Evolutionary conservation across 2,797 vertebrate species (phyloP), one percentile per base, ranked within the genome.

Genomic region (Sphaeramia orbicularis): DNA sequence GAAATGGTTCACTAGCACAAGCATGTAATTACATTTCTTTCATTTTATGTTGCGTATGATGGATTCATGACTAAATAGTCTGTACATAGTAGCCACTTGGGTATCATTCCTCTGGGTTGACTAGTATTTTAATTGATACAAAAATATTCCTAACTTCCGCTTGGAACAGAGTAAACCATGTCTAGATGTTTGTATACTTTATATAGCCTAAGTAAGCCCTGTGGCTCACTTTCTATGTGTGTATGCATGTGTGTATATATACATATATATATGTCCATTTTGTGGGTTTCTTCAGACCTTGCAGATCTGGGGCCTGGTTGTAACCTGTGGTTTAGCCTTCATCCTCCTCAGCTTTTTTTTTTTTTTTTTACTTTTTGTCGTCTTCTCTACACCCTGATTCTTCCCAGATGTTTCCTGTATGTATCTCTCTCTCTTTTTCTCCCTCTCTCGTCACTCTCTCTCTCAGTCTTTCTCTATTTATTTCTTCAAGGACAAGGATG

Each of bases 331-430:
- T 94, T 75, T 69, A 84, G 82, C 83, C 87, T 87, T 89, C 71
- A 86, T 87, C 80, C 80, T 71, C 51, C 74, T 59, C 62, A 54
- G 14, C 51, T 49, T 72, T 68, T 65, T 73, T 56, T 56, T 67
- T 49, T 75, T 15, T 57, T 55, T 70, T 27, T 27, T 24, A 24
- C 24, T 71, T 71, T 24, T 74, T 13, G 9, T 84, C 77, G 35
- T 80, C 81, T 72, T 62, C 65, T 80, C 80, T 78, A 63, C 59
- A 16, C 74, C 76, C 79, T 93, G 90, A 94, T 94, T 90, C 70
- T 92, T 96, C 83, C 96, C 97, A 98, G 97, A 97, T 98, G 96
- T 97, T 97, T 97, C 95, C 96, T 96, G 93, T 93, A 90, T 92
- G 86, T 93, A 49, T 89, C 41, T 85, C 72, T 54, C 50, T 66